Conservation (phyloP, 2,888 invertebrate species). For the Nomada goodeniana region DNA sequence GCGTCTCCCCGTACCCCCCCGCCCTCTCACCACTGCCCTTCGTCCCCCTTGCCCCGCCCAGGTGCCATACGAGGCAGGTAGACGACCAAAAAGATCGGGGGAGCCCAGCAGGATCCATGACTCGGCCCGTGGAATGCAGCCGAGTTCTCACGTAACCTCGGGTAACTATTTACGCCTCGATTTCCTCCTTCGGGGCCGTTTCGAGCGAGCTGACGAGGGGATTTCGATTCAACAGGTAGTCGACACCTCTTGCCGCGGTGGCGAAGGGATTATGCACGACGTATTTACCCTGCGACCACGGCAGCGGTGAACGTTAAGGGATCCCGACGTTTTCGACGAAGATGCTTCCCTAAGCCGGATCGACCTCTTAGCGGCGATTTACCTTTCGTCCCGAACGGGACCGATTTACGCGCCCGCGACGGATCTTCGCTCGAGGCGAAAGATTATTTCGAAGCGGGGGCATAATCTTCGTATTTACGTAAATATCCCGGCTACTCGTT, state of each 20-base stretch:
- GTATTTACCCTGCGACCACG: too few species aligned
- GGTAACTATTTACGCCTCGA: slow-evolving; percentile 50
- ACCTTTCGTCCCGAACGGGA: neutral
- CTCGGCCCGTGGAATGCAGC: slow-evolving; percentile 40
- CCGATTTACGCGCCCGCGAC: neutral
- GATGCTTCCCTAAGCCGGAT: slow-evolving; percentile 8
- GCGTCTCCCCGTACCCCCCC: too few species aligned
- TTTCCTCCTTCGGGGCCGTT: slow-evolving; percentile 17
- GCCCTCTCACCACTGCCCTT: too few species aligned
- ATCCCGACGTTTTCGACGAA: slow-evolving; percentile 4
- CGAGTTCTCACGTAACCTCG: slow-evolving; percentile 59
- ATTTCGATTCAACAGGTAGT: slow-evolving; percentile 64
- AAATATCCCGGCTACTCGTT: too few species aligned
- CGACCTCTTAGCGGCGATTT: neutral
- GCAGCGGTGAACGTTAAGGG: neutral
- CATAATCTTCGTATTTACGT: too few species aligned
- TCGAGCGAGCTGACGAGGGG: slow-evolving; percentile 8
- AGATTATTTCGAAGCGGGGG: too few species aligned
- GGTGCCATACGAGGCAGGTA: neutral
- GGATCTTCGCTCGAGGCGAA: too few species aligned
- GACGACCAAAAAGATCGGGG: slow-evolving; percentile 1
- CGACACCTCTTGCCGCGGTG: neutral
- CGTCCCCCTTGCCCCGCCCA: neutral
- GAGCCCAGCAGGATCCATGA: neutral
- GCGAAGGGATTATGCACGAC: neutral